Base-by-base conservation (phyloP, 1,140 invertebrate genomes). In the Nasonia longicornis region DNA sequence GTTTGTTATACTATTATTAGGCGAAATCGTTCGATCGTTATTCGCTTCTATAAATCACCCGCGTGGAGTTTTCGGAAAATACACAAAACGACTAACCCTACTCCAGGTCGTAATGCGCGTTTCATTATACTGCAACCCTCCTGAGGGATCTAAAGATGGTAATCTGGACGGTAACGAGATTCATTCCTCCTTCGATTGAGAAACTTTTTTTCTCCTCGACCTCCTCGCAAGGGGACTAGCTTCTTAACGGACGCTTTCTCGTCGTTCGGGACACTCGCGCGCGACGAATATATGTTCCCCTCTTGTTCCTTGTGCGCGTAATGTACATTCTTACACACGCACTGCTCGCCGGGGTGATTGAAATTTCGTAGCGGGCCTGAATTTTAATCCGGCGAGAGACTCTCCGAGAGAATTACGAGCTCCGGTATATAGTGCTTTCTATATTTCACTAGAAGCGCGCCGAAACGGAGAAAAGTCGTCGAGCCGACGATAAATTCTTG, bases 161-260 rank as follows among this genome's bases (percentile, higher is more conserved):
- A 81, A 81, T 81, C 80, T 52, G 76, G 6, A 11, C 52, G 69
- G 74, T 81, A 81, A 81, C 52, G 75, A 81, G 80, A 81, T 81
- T 81, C 80, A 81, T 81, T 77, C 26, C 75, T 81, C 73, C 80
- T 77, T 81, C 80, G 80, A 81, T 81, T 73, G 80, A 66, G 74
- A 77, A 79, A 81, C 52, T 77, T 81, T 81, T 77, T 73, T 35
- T 35, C 4, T 35, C 31, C 31, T 35, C 31, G 31, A 35, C 4
- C 74, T 77, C 38, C 52, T 7, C 4, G 31, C n/a, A 22, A 31
- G 69, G 29, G 71, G 63, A 8, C 52, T 16, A 26, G 48, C 73
- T 81, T 70, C 79, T 81, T 76, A 70, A 76, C 74, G 35, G 66
- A 38, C 79, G 73, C 29, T 29, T 72, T 76, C 73, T 81, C 69